Evolutionary conservation across 2,888 invertebrate species (phyloP), one percentile per base, ranked within the genome.

Genomic region (Phortica okadai): DNA sequence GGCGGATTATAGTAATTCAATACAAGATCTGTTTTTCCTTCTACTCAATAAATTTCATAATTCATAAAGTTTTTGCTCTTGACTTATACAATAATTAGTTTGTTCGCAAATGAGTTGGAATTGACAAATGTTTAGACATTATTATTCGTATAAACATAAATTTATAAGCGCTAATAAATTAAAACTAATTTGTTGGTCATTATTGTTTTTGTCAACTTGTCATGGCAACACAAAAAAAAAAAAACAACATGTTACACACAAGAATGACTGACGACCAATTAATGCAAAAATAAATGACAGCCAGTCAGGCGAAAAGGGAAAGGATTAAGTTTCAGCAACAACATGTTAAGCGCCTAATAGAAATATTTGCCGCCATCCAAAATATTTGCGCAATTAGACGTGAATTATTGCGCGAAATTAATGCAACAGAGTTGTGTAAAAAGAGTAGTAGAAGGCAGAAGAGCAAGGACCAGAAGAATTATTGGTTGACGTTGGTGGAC

Each of bases 331-430:
- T 50, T 14, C 50, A 50, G 6, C 50, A 50, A 50, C 10, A 50
- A 14, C 50, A 14, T 11, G 50, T 50, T 50, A 2, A 6, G 5
- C 14, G 50, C 8, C 8, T 50, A 50, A 8, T 14, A 11, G 50
- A 50, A 50, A 50, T 50, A 50, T 50, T 50, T 50, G 50, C 14
- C 14, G 50, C 1, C 50, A 50, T 33, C 50, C 50, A 50, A 66
- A 66, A n/a, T 41, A 66, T 66, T 66, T 41, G 42, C 42, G 41
- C 42, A 66, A 66, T 66, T 66, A 66, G 42, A 5, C 41, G 66
- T 66, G 66, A 66, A 41, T 66, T 66, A 66, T 66, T 66, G 41
- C 66, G 14, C 21, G 7, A 16, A 66, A n/a, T 66, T 66, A 16
- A 41, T 41, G 16, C 21, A 16, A 62, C 5, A 25, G n/a, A 10